These are phyloP conservation scores for Cranoglanis bouderius DNA, from an alignment of 2,113 vertebrate species.

Conservation along the genomic window DNA sequence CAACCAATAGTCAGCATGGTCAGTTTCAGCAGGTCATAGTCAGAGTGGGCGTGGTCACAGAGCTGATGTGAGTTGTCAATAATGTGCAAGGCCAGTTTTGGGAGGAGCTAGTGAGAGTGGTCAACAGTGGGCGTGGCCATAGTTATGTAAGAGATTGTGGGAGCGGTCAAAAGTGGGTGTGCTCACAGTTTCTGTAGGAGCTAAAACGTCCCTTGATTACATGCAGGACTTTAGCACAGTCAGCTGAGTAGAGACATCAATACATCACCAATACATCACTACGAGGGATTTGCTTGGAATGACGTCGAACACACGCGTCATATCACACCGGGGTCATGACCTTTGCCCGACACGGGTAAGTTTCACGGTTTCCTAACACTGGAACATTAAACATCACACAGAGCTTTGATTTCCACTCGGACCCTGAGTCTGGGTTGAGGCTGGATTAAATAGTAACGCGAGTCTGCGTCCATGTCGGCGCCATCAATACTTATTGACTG, in stretches of 20 bases:
- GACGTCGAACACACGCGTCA: not conserved
- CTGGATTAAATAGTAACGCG: conserved; percentile 68
- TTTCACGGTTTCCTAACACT: conserved; percentile 16
- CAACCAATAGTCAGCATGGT: no score
- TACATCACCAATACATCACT: not conserved
- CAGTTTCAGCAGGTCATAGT: no score
- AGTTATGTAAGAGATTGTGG: not conserved
- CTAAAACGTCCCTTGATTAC: not conserved
- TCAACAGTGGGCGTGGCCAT: not conserved
- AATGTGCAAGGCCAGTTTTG: no score
- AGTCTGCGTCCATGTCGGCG: conserved; percentile 57
- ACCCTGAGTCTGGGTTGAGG: conserved; percentile 46
- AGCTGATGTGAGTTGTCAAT: not conserved
- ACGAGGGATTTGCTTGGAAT: not conserved
- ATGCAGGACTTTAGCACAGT: not conserved
- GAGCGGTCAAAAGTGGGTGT: not conserved
- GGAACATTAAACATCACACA: conserved; percentile 2
- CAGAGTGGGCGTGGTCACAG: not conserved
- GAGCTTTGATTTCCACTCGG: conserved; percentile 38
- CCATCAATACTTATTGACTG: conserved; percentile 73
- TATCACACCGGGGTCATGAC: not conserved
- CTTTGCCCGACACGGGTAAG: not conserved
- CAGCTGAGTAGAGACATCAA: not conserved
- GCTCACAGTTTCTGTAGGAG: not conserved
- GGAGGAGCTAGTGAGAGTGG: not conserved